Evolutionary conservation across 2,113 vertebrate species (phyloP).

Genomic region (Brachionichthys hirsutus): DNA sequence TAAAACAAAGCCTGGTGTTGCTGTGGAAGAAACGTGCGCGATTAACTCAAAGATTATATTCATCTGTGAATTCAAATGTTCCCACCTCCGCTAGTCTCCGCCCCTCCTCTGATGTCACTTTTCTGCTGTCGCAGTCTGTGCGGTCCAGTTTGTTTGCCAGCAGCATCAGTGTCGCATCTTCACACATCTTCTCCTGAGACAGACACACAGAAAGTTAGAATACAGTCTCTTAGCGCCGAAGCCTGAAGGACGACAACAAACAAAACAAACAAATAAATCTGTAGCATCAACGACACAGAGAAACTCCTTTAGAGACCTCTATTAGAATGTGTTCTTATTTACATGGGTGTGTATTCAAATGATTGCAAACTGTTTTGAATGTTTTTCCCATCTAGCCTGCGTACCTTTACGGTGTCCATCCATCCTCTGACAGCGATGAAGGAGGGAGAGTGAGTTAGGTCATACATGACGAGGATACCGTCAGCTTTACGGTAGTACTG

Average conservation of each 20-base stretch:
- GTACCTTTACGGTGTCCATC: constrained; percentile 82
- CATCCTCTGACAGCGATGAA: constrained; percentile 77
- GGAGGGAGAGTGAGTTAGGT: constrained; percentile 71
- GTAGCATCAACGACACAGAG: not conserved
- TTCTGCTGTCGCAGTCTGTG: constrained; percentile 35
- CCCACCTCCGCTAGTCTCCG: constrained; percentile 79
- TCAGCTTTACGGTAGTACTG: constrained; percentile 84
- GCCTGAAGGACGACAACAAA: not conserved
- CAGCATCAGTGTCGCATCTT: constrained; percentile 79
- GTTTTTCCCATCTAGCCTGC: constrained; percentile 24
- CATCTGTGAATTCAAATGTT: constrained; percentile 29
- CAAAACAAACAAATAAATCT: not conserved
- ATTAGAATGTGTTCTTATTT: not conserved
- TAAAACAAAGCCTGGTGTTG: constrained; percentile 83
- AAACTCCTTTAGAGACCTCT: not conserved
- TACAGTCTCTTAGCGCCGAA: not conserved
- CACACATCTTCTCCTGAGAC: constrained; percentile 78
- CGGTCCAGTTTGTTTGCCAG: constrained; percentile 83
- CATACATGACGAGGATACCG: constrained; percentile 83
- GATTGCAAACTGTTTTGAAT: constrained; percentile 33
- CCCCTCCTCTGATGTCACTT: constrained; percentile 74
- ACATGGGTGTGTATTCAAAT: constrained; percentile 36
- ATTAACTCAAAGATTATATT: not conserved
- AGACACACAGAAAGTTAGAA: not conserved
- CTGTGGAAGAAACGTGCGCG: constrained; percentile 57